These are phyloP conservation scores for Agapostemon virescens DNA, from an alignment of 2,888 invertebrate genomes.

Conservation along the genomic window DNA sequence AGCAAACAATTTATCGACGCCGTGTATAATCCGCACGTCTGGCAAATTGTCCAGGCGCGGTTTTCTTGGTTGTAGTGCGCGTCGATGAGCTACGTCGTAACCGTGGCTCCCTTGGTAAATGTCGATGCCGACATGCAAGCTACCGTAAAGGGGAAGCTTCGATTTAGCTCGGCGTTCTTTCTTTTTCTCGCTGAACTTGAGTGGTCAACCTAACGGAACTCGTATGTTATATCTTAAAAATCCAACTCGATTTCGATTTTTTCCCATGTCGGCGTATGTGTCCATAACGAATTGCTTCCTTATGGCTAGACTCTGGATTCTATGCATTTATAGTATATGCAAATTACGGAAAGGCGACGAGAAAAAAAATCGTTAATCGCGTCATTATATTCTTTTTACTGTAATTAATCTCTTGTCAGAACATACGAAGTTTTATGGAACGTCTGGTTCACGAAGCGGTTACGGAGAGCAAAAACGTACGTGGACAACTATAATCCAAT, in stretches of 20 bases:
- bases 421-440: background rate
- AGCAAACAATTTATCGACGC: conserved; percentile 40
- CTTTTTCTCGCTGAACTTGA: background rate
- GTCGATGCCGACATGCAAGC: conserved; percentile 45
- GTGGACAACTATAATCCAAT: background rate
- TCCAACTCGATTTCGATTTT: conserved; percentile 16
- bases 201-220: conserved; percentile 1
- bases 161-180: conserved; percentile 5
- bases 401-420: background rate
- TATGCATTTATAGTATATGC: conserved; percentile 5
- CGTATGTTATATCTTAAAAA: background rate
- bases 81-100: conserved; percentile 31
- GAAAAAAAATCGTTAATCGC: background rate
- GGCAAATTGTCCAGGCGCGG: conserved; percentile 43
- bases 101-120: conserved; percentile 39
- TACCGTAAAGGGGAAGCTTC: conserved; percentile 26
- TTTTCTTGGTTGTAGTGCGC: conserved; percentile 28
- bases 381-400: background rate
- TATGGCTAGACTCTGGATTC: background rate
- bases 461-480: background rate
- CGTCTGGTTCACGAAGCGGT: background rate
- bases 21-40: conserved; percentile 36
- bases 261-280: background rate
- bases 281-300: background rate
- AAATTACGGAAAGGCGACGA: background rate